Evolutionary conservation across 1,140 invertebrate species (phyloP).

Genomic region (Nebria ingens): DNA sequence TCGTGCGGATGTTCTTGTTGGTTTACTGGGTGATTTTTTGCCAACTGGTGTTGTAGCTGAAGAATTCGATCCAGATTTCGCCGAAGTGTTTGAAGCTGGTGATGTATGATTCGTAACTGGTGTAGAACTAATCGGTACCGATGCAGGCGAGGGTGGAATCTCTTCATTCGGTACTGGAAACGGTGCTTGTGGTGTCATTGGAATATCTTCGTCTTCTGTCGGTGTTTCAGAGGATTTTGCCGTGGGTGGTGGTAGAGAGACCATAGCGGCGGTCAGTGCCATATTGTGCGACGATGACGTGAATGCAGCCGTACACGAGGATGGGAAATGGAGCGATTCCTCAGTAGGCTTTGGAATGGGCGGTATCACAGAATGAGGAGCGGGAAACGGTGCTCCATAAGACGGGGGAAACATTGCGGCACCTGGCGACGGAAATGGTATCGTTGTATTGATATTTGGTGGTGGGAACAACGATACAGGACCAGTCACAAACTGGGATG

Average conservation of each 20-base stretch:
- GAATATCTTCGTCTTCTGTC: constrained; percentile 23
- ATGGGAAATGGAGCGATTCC: constrained; percentile 36
- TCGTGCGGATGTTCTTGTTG: constrained; percentile 49
- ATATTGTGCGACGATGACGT: constrained; percentile 67
- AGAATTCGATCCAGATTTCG: constrained; percentile 24
- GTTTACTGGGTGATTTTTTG: constrained; percentile 55
- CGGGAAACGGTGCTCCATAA: constrained; percentile 46
- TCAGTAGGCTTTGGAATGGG: constrained; percentile 45
- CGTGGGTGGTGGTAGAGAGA: constrained; percentile 34
- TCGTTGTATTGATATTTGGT: constrained; percentile 41
- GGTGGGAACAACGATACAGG: constrained; percentile 50
- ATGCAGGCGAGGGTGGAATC: constrained; percentile 13
- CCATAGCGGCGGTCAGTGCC: constrained; percentile 64
- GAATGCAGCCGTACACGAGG: constrained; percentile 60
- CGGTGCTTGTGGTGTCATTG: constrained; percentile 34
- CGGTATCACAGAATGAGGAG: constrained; percentile 39
- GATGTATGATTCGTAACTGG: constrained; percentile 16
- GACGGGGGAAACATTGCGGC: constrained; percentile 49
- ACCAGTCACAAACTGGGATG: constrained; percentile 41
- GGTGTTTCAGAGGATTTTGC: constrained; percentile 27
- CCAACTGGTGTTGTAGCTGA: constrained; percentile 31
- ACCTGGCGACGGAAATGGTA: constrained; percentile 51
- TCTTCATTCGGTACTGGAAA: constrained; percentile 27
- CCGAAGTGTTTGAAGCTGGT: constrained; percentile 30
- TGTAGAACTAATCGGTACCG: constrained; percentile 18